These are phyloP conservation scores for Eutrigla gurnardus DNA, from an alignment of 2,797 vertebrate genomes.

Conservation along the genomic window DNA sequence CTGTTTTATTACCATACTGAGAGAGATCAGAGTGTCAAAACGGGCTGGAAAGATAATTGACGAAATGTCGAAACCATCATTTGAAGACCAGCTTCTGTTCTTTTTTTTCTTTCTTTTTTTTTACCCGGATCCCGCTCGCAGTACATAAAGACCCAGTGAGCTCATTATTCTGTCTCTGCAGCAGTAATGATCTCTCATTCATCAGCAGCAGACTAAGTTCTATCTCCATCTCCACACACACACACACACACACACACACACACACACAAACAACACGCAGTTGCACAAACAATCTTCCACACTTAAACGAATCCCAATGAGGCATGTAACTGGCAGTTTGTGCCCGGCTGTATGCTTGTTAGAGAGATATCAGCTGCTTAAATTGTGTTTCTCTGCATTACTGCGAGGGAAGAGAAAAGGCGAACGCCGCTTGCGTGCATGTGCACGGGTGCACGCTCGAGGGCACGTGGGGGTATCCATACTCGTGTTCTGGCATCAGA, in stretches of 20 bases:
- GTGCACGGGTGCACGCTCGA: background rate
- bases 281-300: slow-evolving; percentile 67
- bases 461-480: slow-evolving; percentile 27
- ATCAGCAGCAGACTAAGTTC: slow-evolving; percentile 43
- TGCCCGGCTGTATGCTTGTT: slow-evolving; percentile 62
- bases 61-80: slow-evolving; percentile 10
- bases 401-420: slow-evolving; percentile 19
- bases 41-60: slow-evolving; percentile 14
- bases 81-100: slow-evolving; percentile 8
- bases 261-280: slow-evolving; percentile 15
- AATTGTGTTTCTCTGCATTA: slow-evolving; percentile 39
- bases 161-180: slow-evolving; percentile 56
- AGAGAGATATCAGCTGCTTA: slow-evolving; percentile 48
- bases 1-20: slow-evolving; percentile 14
- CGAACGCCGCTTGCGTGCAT: background rate
- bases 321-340: slow-evolving; percentile 70
- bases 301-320: slow-evolving; percentile 74
- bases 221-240: slow-evolving; percentile 4
- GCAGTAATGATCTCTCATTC: slow-evolving; percentile 54
- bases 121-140: slow-evolving; percentile 39
- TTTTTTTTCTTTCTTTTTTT: background rate
- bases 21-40: background rate
- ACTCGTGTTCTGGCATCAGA: slow-evolving; percentile 36
- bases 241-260: background rate
- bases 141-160: slow-evolving; percentile 24